Percentiles rank a stretch among this genome's conserved stretches.
phyloP scores from a whole-genome alignment of 2,888 invertebrate species.

The Synergus japonicus region DNA sequence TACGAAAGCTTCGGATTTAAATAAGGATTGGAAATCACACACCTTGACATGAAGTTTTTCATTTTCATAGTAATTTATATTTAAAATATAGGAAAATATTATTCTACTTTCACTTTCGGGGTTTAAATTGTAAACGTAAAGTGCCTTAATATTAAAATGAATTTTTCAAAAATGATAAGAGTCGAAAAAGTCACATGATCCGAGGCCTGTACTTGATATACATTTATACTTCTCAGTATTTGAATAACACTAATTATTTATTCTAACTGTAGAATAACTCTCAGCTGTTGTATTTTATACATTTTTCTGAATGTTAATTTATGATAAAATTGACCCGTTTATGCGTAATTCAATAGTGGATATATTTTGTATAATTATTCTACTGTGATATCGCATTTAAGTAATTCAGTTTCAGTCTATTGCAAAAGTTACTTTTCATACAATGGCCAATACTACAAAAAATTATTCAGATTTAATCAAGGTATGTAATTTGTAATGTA shows the following conservation, averaged over 20 bases:
- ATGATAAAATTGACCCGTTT: neutral
- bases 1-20: neutral
- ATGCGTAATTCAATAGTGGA: neutral
- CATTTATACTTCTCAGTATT: constrained; percentile 1
- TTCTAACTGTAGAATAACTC: neutral
- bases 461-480: neutral
- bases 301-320: neutral
- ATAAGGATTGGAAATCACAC: neutral
- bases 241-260: neutral
- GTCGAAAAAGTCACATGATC: too few species aligned
- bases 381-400: constrained; percentile 32
- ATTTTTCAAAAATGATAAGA: too few species aligned
- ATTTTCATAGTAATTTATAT: neutral
- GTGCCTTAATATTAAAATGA: too few species aligned
- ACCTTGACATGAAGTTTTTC: neutral
- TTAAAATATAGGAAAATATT: neutral
- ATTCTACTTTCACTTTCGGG: neutral
- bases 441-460: neutral
- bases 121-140: neutral
- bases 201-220: neutral
- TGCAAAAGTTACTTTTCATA: neutral
- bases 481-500: neutral
- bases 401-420: neutral
- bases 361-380: constrained; percentile 26
- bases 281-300: neutral